phyloP scores from a whole-genome alignment of 2,888 invertebrate species.

The Microctonus aethiopoides region DNA sequence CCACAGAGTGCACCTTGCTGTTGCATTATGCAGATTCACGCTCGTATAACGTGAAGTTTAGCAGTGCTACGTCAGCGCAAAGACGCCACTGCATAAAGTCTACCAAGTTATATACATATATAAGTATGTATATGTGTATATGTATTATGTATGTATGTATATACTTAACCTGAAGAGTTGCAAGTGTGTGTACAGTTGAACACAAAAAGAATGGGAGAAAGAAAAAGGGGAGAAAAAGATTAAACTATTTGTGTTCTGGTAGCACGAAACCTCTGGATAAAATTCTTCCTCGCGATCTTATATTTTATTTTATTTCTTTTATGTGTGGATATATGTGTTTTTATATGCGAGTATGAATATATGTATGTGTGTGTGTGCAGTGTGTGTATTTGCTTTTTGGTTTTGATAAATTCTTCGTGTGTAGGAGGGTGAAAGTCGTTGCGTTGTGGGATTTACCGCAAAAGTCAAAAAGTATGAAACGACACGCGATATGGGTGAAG shows the following conservation, averaged over 20 bases:
- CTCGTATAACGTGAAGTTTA: slow-evolving; percentile 51
- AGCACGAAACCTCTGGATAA: slow-evolving; percentile 11
- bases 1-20: slow-evolving; percentile 41
- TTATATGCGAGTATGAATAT: neutral
- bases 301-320: neutral
- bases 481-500: neutral
- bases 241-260: neutral
- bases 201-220: neutral
- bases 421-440: slow-evolving; percentile 5
- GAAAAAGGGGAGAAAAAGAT: neutral
- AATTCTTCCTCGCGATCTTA: neutral
- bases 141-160: neutral
- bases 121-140: neutral
- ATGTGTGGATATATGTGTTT: neutral
- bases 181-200: neutral
- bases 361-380: neutral
- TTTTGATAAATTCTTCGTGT: slow-evolving; percentile 13
- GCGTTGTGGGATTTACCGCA: slow-evolving; percentile 10
- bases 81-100: slow-evolving; percentile 47
- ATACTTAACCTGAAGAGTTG: neutral
- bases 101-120: slow-evolving; percentile 39
- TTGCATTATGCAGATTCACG: slow-evolving; percentile 55
- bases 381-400: slow-evolving; percentile 4
- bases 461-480: neutral
- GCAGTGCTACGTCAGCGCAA: slow-evolving; percentile 46